Evolutionary conservation across 2,797 vertebrate genomes (phyloP), one percentile per base, ranked within the genome.

Genomic region (Miichthys miiuy): DNA sequence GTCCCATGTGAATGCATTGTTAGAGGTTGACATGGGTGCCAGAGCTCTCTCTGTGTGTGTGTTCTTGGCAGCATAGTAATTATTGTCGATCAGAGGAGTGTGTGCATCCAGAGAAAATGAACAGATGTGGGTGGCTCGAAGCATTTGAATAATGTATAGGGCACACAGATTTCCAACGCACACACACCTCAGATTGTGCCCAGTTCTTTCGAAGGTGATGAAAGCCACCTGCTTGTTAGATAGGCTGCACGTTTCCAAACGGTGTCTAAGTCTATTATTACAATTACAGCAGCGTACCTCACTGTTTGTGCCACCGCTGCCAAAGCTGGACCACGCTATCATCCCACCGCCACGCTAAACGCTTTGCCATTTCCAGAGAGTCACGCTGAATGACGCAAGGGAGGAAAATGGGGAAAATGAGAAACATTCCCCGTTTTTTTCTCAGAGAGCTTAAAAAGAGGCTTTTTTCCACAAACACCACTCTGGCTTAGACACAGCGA

Each of bases 81-180:
- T 73, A 83, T 83, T 83, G 77, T 84, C 42, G 47, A 64, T 84
- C 82, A 84, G 72, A 88, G 58, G 72, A 47, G 52, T 41, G 66
- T 65, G 63, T 34, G 54, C 6, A 10, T 77, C 79, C 73, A 72
- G 80, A 79, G 75, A 79, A 38, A 74, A 80, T 41, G 60, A 90
- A 75, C 88, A 88, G 86, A 86, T 91, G 89, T 83, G 84, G 62
- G 78, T 8, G 34, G 55, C 81, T 82, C 3, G 2, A 57, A 68
- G 61, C 51, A 21, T 56, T 66, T 88, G 80, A 89, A 91, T 90
- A 86, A 90, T 89, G 82, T 77, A 90, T 83, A 41, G 69, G 65
- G 71, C 63, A 47, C 73, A 52, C 79, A 42, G 77, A 42, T 34
- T 76, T 84, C 47, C 50, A 42, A 23, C 30, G 7, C 27, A 27